Evolutionary conservation across 2,888 invertebrate genomes (phyloP), one percentile per base, ranked within the genome.

Genomic region (Dicycla oo): DNA sequence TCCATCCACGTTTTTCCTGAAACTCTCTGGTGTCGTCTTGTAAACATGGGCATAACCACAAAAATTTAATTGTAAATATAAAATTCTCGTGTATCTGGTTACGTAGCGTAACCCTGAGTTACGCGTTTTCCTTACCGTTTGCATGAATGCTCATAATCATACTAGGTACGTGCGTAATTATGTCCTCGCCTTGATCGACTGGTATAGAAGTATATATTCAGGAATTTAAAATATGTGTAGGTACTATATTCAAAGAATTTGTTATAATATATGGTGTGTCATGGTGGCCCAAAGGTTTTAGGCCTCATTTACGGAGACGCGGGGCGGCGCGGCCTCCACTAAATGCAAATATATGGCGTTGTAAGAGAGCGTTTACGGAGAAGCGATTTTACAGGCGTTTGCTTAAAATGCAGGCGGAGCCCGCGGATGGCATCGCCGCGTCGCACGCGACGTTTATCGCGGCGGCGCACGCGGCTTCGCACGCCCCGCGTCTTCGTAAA

Each of bases 61-160:
- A 61, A 43, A 60, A 0, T 47, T 40, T 20, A 51, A 38, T 78
- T 51, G 26, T 53, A 26, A 40, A 75, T 13, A 23, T 23, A 61
- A 53, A 34, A 43, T 64, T 38, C 60, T 75, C 30, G 62, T 64
- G 47, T 60, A 45, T 62, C 43, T 49, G 30, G 61, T 61, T 49
- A 34, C 26, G 30, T 47, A 56, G 26, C 54, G 45, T 82, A 80
- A 77, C 83, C 85, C 74, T 82, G 85, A 84, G 70, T 49, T 49
- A 64, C 45, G 34, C 56, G 77, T 80, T 85, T 82, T 80, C 80
- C 83, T 76, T 73, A 66, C 61, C 23, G 58, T 62, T 76, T 80
- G 66, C 70, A 71, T 74, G 71, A 80, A 64, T 85, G 30, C 38
- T 65, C 47, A 51, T 68, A 73, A 68, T 64, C 10, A 34, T 69